Evolutionary conservation across 2,888 invertebrate species (phyloP), one percentile per base, ranked within the genome.

Genomic region (Ormyrus rosae): DNA sequence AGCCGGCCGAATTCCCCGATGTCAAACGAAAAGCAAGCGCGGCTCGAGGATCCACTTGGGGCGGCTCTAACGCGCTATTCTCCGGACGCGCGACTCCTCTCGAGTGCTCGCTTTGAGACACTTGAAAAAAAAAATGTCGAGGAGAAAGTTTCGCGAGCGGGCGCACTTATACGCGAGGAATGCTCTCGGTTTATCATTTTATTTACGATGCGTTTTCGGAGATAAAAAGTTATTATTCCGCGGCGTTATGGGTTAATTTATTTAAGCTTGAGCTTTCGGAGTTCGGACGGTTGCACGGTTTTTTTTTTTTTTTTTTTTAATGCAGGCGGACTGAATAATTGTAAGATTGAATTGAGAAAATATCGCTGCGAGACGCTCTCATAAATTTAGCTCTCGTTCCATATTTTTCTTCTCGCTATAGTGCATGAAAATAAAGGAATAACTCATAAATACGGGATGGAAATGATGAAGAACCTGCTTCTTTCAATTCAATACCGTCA

Each of bases 161-260:
- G 56, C 58, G 34, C 58, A 7, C 55, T 50, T 67, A 48, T 51
- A 9, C 58, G 56, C 74, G 69, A 56, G 34, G 34, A 63, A 74
- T 79, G 0, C 34, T 34, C 69, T 19, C 50, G 53, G n/a, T 78
- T 78, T 69, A 69, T 50, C 10, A 74, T 69, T 69, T 79, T 79
- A 69, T 79, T 79, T 74, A 74, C 73, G 69, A 74, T 73, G 74
- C 51, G 46, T 51, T 69, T 69, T 10, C 63, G 5, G 45, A 79
- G 45, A 64, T 74, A 68, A 69, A 74, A 73, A 68, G 51, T 72
- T 67, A 67, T 68, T 72, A 72, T 73, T 78, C 72, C 46, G 34
- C 34, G 3, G 67, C 9, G 48, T 70, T 61, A 60, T 60, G 11
- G 56, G 50, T 63, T 68, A 63, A 63, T 63, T 73, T 79, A 79